Evolutionary conservation across 1,140 invertebrate genomes (phyloP), one percentile per base, ranked within the genome.

Genomic region (Scylla paramamosain): DNA sequence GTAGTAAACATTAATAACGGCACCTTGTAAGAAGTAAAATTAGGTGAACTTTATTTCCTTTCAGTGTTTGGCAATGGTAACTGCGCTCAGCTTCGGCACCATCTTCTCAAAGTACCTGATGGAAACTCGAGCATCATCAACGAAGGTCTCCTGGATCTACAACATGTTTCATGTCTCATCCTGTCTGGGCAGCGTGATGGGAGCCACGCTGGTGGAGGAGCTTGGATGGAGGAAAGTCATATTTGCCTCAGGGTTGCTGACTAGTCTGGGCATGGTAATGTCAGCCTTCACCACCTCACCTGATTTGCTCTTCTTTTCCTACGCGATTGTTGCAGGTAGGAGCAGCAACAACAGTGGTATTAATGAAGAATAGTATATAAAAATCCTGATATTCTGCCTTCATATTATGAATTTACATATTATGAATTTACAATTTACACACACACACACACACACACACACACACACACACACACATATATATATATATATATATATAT

Each of bases 91-190:
- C 29, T 88, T 88, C 10, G 86, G 86, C 29, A 88, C 32, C 86
- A 88, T 88, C 16, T 88, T 88, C 86, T 88, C 86, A 16, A 10
- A 88, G 16, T 88, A 29, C 29, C 86, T 88, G 20, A 20, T 88
- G 16, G 86, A 88, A 3, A 3, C 16, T n/a, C 16, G 32, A 29
- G 10, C 86, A 1, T 31, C 86, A 20, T 16, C 86, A 28, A 31
- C 16, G 16, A 88, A 29, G 86, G 32, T 88, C 10, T 20, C 86
- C 4, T 29, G n/a, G 86, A 88, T 88, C 16, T 88, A 16, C 86
- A 88, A 88, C 10, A 3, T 31, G 10, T n/a, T 20, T 16, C n/a
- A 29, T 32, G 16, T 88, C 86, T 29, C 16, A 29, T 0, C n/a
- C 0, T n/a, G 86, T 32, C 16, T 88, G 29, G n/a, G 20, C 16